These are phyloP conservation scores for Hesperophylax magnus DNA, from an alignment of 1,140 invertebrate species.

Conservation along the genomic window DNA sequence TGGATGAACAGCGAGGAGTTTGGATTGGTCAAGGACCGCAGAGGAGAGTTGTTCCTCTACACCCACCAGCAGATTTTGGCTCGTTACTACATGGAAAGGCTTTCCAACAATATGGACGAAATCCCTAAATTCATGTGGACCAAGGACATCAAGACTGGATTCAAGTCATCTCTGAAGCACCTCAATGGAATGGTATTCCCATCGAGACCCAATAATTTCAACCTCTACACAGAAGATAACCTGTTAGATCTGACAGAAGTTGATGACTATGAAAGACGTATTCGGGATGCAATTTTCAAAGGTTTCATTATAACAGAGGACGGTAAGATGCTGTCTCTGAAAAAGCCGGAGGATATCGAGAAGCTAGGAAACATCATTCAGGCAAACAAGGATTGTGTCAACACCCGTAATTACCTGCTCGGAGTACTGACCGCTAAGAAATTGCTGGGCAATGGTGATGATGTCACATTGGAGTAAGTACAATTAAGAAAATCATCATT, in stretches of 20 bases:
- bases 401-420: no score
- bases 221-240: no score
- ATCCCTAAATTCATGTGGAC: conserved; percentile 74
- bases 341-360: conserved; percentile 70
- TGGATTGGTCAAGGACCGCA: conserved; percentile 69
- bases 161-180: conserved; percentile 72
- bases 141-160: conserved; percentile 71
- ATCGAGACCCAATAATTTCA: conserved; percentile 70
- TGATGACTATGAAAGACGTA: conserved; percentile 71
- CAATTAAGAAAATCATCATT: no score
- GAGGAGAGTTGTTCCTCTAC: conserved; percentile 76
- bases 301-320: conserved; percentile 65
- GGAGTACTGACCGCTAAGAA: no score
- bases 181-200: conserved; percentile 73
- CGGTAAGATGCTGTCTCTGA: conserved; percentile 70
- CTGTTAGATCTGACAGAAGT: conserved; percentile 58
- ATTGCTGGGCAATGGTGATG: no score
- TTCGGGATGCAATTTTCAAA: conserved; percentile 71
- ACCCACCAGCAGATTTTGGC: conserved; percentile 75
- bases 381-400: no score
- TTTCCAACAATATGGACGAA: conserved; percentile 74
- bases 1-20: conserved; percentile 74
- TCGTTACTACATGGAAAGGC: conserved; percentile 79
- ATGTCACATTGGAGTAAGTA: no score
- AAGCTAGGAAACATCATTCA: no score